A percentile compares a stretch with the other conserved stretches of the same genome.
Evolutionary conservation across 2,888 invertebrate genomes (phyloP).

Genomic region (Acrocera orbiculus): DNA sequence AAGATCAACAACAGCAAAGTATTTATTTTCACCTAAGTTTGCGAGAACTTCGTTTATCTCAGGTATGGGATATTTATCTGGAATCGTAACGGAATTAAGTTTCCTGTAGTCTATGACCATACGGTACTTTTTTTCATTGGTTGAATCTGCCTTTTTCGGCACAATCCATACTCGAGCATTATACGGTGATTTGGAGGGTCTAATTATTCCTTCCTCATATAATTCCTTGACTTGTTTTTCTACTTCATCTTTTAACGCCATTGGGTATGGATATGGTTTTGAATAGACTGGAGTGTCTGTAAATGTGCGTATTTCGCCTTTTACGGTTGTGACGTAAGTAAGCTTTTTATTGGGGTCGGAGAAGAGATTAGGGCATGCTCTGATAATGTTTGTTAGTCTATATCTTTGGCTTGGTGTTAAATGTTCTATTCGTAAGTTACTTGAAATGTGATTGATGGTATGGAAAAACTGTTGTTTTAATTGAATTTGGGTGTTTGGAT

Average conservation of each 20-base stretch:
- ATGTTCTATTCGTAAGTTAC: conserved; percentile 3
- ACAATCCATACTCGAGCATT: conserved; percentile 10
- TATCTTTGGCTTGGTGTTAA: background rate
- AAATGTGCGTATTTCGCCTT: background rate
- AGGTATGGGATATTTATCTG: conserved; percentile 5
- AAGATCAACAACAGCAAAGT: conserved; percentile 7
- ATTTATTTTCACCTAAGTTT: conserved; percentile 5
- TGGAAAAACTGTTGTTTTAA: conserved; percentile 3
- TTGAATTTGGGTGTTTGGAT: conserved; percentile 1
- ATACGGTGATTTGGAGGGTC: conserved; percentile 11
- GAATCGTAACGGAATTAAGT: conserved; percentile 1
- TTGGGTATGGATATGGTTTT: conserved; percentile 1
- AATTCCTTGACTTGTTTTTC: conserved; percentile 1
- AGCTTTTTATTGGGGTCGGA: background rate
- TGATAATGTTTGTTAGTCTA: background rate
- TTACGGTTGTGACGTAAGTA: background rate
- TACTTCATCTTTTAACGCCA: background rate
- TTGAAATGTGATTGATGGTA: conserved; percentile 3
- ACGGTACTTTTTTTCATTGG: conserved; percentile 8
- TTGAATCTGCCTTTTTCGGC: conserved; percentile 6
- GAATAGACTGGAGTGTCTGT: conserved; percentile 1
- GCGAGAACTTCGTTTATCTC: conserved; percentile 8
- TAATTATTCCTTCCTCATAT: conserved; percentile 4
- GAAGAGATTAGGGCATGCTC: background rate
- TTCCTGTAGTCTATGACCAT: conserved; percentile 6